Conservation (phyloP, 2,113 vertebrate genomes). For the Hydrochoerus hydrochaeris region DNA sequence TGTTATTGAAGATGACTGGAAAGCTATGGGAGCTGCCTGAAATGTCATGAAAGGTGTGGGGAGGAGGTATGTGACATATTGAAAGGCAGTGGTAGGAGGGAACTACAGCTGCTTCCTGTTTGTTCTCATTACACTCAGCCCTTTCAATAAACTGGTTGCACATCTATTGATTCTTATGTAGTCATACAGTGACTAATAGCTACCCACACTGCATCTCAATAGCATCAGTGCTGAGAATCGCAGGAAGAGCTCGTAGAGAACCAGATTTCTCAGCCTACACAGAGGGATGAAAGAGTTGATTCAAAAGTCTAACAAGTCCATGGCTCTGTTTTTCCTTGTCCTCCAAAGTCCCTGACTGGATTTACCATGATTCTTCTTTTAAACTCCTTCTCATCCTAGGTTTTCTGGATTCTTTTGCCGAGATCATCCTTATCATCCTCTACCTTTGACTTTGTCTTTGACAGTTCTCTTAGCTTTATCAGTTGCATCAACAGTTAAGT, state of each 20-base stretch:
- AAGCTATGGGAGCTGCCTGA: slow-evolving; percentile 24
- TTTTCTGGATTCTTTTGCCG: slow-evolving; percentile 7
- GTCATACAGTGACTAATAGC: slow-evolving; percentile 65
- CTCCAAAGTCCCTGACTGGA: background rate
- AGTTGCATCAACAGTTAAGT: background rate
- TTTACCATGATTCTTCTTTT: background rate
- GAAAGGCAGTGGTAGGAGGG: slow-evolving; percentile 50
- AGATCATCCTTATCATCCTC: background rate
- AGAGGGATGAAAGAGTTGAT: background rate
- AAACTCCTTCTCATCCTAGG: background rate
- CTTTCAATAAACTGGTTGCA: slow-evolving; percentile 66
- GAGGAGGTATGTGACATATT: slow-evolving; percentile 26
- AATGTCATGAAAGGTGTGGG: slow-evolving; percentile 8
- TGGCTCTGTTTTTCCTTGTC: background rate
- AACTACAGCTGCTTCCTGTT: slow-evolving; percentile 72
- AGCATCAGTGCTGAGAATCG: background rate
- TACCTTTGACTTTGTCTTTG: background rate
- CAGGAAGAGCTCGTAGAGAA: background rate
- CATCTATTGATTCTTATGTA: slow-evolving; percentile 60
- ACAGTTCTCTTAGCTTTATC: background rate
- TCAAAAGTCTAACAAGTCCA: accelerated
- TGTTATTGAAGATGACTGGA: slow-evolving; percentile 38
- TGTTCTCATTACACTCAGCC: slow-evolving; percentile 48
- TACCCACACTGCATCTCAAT: slow-evolving; percentile 48
- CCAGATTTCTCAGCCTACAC: background rate